Evolutionary conservation across 2,797 vertebrate species (phyloP), one percentile per base, ranked within the genome.

Genomic region (Apogon talboti): DNA sequence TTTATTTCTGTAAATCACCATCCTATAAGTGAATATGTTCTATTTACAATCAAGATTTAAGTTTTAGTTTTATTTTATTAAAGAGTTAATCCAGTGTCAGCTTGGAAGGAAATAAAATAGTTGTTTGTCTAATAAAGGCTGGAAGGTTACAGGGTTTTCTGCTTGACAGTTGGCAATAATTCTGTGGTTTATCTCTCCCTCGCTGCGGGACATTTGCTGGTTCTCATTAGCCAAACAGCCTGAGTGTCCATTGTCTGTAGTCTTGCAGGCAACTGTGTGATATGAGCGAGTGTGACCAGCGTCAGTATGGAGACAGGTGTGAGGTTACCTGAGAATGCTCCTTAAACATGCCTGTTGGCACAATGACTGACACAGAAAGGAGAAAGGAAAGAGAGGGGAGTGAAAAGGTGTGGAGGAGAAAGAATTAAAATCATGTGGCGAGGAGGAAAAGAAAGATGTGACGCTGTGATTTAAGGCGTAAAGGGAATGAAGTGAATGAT

Each of bases 301-400:
- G 74, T 78, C 53, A 30, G 74, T 1, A 28, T 43, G 65, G 66
- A 69, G 53, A 45, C 77, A 77, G 78, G 84, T 84, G 73, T 81
- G 72, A 83, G 71, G 82, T 75, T 69, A 81, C 79, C 76, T 66
- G 61, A 67, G 66, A 81, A 78, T 83, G 78, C 68, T 86, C 74
- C 59, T 85, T 81, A 78, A 83, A 81, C 70, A 66, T 60, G 71
- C 38, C 64, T 61, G 63, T 61, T 57, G 61, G 72, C 71, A 63
- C 77, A 54, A 51, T 69, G 79, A 78, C 48, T 3, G 14, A 62
- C 65, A 63, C 16, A 3, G 33, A 62, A 48, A 66, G 65, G 59
- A 57, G 74, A 66, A 66, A 63, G 65, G 40, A 48, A 11, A 11
- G 4, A 9, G 63, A 59, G 71, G 71, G 65, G 73, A 70, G 46